These are phyloP conservation scores for Aphrophora alni DNA, from an alignment of 2,888 invertebrate species.

Conservation along the genomic window DNA sequence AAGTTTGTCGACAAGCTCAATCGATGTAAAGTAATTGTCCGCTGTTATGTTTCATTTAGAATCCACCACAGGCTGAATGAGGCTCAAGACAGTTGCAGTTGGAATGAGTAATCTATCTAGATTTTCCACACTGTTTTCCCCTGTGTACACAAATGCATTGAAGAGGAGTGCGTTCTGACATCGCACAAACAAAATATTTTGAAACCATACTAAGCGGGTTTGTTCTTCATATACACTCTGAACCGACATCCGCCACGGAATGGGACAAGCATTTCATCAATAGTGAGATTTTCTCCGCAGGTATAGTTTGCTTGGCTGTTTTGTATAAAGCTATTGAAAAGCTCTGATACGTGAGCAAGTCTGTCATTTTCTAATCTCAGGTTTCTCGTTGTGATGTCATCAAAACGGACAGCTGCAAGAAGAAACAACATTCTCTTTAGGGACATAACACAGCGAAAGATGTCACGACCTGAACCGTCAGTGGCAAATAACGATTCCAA, in stretches of 20 bases:
- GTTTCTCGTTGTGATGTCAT: background rate
- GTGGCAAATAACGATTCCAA: too few relatives aligned
- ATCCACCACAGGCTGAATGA: too few relatives aligned
- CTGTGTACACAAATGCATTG: too few relatives aligned
- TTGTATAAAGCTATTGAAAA: background rate
- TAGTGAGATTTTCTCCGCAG: background rate
- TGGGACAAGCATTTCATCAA: too few relatives aligned
- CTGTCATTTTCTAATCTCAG: background rate
- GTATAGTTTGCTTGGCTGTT: background rate
- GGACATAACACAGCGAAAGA: background rate
- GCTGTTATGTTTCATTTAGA: too few relatives aligned
- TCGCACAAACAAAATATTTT: too few relatives aligned
- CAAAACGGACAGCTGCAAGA: background rate
- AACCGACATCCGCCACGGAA: conserved; percentile 39
- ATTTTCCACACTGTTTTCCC: too few relatives aligned
- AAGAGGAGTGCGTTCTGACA: too few relatives aligned
- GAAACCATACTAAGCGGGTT: conserved; percentile 50
- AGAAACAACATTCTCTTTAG: background rate
- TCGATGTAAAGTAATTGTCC: too few relatives aligned
- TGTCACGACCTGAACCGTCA: background rate
- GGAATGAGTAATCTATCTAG: too few relatives aligned
- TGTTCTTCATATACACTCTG: conserved; percentile 39
- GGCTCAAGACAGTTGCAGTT: too few relatives aligned
- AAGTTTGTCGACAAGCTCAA: conserved; percentile 22
- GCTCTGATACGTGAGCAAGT: background rate